Evolutionary conservation across 35 echinoderm and acorn worm species (phyloP), one percentile per base, ranked within the genome.

Genomic region (Apostichopus japonicus): DNA sequence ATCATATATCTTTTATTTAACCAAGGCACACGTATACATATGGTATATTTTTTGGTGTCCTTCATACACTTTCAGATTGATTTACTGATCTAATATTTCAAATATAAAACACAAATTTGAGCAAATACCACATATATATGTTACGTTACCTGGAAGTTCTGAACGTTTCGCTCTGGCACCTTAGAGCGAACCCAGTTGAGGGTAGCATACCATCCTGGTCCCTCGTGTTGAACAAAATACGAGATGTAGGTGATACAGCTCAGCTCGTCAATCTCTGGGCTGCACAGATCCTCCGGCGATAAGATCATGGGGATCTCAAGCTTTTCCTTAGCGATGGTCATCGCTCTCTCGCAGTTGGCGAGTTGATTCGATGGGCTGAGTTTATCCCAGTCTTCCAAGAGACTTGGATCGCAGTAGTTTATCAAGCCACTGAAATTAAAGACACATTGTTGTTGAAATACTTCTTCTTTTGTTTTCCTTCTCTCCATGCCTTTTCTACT

Each of bases 191-290:
- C 95, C 97, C 97, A 99, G 86, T 99, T 99, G 24, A 99, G 91
- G 5, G 97, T 99, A n/a, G 95, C 93, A 72, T 95, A 96, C 97
- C 97, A 99, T 56, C 97, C 97, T 9, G 97, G 97, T 4, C 97
- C 95, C 58, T 99, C 95, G 44, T 65, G 90, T 65, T 92, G 93
- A 82, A 99, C 65, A 86, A 96, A 99, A 75, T 99, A 99, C 4
- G 97, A 99, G 6, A 99, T 16, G 87, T 99, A 99, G 19, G 97
- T 99, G 95, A 99, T 93, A 6, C 95, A 93, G 56, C 97, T 99
- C 3, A 99, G 95, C 44, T 96, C 95, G 59, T 99, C 97, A 1
- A 99, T 92, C 19, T 93, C 91, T 51, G 92, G 90, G 55, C 92
- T 96, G 83, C 95, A 94, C 24, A 99, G 71, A 93, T 99, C 97